Evolutionary conservation across 1,140 invertebrate genomes (phyloP).

Genomic region (Drosophila yakuba): DNA sequence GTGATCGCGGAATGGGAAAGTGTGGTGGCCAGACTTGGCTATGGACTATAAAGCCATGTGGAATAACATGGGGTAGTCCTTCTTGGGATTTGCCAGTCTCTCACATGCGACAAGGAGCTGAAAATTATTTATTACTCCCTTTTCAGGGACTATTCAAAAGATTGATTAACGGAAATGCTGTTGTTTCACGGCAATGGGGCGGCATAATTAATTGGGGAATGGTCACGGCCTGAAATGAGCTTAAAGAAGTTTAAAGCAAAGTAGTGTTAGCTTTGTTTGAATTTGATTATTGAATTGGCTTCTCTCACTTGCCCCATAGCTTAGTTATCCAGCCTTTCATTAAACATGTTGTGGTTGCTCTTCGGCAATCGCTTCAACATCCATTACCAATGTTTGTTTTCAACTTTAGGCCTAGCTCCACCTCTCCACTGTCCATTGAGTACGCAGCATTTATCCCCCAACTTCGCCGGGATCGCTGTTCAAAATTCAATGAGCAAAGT

Average conservation of each 20-base stretch:
- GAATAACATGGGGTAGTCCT: slow-evolving; percentile 22
- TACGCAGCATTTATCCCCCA: neutral
- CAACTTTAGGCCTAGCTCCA: slow-evolving; percentile 13
- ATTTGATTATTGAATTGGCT: no score
- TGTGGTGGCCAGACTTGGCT: slow-evolving; percentile 29
- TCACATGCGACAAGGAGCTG: slow-evolving; percentile 33
- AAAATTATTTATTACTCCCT: slow-evolving; percentile 30
- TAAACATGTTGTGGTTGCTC: neutral
- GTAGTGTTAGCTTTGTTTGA: no score
- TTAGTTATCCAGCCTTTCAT: neutral
- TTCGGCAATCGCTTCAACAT: slow-evolving; percentile 17
- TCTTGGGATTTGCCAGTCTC: slow-evolving; percentile 22
- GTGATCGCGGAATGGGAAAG: slow-evolving; percentile 1
- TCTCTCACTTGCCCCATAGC: no score
- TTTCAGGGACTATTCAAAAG: slow-evolving; percentile 6
- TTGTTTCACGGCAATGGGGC: slow-evolving; percentile 17
- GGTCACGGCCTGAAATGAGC: neutral
- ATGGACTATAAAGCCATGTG: slow-evolving; percentile 25
- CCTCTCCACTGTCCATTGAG: neutral
- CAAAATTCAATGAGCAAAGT: slow-evolving; percentile 82
- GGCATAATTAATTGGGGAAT: neutral
- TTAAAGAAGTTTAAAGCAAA: neutral
- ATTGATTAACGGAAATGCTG: slow-evolving; percentile 39
- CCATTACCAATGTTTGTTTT: slow-evolving; percentile 48
- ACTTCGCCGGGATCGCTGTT: slow-evolving; percentile 39